A percentile compares a stretch with the other conserved stretches of the same genome.
phyloP scores from a whole-genome alignment of 2,113 vertebrate genomes.

The Nematolebias whitei region DNA sequence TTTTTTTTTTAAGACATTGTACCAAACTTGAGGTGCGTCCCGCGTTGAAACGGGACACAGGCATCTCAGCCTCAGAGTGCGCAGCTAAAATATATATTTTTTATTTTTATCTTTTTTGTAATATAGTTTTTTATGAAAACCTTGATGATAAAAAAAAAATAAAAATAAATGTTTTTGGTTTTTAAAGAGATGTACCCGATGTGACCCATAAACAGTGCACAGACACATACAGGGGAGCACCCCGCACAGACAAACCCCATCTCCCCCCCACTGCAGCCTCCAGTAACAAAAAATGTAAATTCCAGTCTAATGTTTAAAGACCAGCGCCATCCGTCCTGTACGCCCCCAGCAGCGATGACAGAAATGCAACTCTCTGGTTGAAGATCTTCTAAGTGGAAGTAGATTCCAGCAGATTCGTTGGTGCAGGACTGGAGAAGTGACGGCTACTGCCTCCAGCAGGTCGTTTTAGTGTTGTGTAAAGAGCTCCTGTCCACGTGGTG shows the following conservation, averaged over 20 bases:
- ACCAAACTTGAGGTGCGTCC: slow-evolving; percentile 69
- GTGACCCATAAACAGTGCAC: slow-evolving; percentile 78
- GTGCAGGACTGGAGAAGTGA: slow-evolving; percentile 52
- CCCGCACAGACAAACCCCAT: slow-evolving; percentile 1
- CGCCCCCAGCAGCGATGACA: slow-evolving; percentile 22
- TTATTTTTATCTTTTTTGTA: no score
- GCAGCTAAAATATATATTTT: slow-evolving; percentile 52
- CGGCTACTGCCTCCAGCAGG: slow-evolving; percentile 55
- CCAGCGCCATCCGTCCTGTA: slow-evolving; percentile 57
- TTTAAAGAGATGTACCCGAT: slow-evolving; percentile 77
- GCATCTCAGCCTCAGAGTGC: slow-evolving; percentile 62
- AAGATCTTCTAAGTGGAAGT: slow-evolving; percentile 48
- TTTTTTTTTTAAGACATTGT: slow-evolving; percentile 75
- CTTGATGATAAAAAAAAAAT: slow-evolving; percentile 53
- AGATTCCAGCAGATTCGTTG: slow-evolving; percentile 54
- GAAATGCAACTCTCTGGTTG: slow-evolving; percentile 11
- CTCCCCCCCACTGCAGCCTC: slow-evolving; percentile 32
- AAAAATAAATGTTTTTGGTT: slow-evolving; percentile 73
- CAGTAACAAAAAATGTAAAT: neutral
- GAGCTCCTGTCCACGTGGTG: slow-evolving; percentile 33
- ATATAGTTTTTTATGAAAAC: slow-evolving; percentile 64
- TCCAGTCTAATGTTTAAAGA: slow-evolving; percentile 44
- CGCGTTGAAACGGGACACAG: slow-evolving; percentile 53
- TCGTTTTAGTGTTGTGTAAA: slow-evolving; percentile 53
- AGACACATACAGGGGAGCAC: slow-evolving; percentile 62